Evolutionary conservation across 1,140 invertebrate species (phyloP).

Genomic region (Zaprionus ghesquierei): DNA sequence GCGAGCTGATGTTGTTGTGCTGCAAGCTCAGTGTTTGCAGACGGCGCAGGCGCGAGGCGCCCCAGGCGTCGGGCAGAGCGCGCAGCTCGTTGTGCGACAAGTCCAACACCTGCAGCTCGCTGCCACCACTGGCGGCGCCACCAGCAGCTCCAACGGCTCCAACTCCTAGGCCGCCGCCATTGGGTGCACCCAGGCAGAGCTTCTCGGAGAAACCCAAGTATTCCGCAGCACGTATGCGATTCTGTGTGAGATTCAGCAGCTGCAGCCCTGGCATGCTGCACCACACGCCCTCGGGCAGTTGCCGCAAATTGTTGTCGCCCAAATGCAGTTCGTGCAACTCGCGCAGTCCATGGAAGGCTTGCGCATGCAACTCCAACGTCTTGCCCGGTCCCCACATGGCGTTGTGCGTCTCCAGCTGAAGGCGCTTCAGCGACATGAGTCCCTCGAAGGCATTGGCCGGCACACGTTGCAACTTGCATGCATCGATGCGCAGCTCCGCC

Average conservation of each 20-base stretch:
- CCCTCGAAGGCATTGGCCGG: slow-evolving; percentile 88
- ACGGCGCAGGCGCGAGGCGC: slow-evolving; percentile 86
- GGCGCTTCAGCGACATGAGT: slow-evolving; percentile 87
- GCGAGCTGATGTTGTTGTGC: slow-evolving; percentile 88
- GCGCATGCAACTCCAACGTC: slow-evolving; percentile 85
- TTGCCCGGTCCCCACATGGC: slow-evolving; percentile 86
- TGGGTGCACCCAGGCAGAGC: slow-evolving; percentile 61
- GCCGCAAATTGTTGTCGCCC: slow-evolving; percentile 88
- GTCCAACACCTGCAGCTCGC: slow-evolving; percentile 87
- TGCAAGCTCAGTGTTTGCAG: slow-evolving; percentile 89
- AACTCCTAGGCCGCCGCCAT: slow-evolving; percentile 80
- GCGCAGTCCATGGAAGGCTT: slow-evolving; percentile 86
- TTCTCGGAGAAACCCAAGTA: slow-evolving; percentile 86
- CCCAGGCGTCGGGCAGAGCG: slow-evolving; percentile 86
- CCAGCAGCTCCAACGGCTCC: slow-evolving; percentile 14
- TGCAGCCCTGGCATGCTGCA: slow-evolving; percentile 89
- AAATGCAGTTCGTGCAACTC: slow-evolving; percentile 89
- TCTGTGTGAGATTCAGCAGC: slow-evolving; percentile 89
- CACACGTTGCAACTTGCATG: slow-evolving; percentile 89
- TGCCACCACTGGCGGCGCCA: slow-evolving; percentile 45
- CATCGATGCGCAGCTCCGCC: slow-evolving; percentile 87
- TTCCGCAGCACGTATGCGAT: slow-evolving; percentile 87
- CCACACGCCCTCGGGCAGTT: slow-evolving; percentile 88
- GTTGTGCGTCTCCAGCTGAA: slow-evolving; percentile 88
- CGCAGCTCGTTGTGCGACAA: slow-evolving; percentile 89